Conservation (phyloP, 1,140 invertebrate species). For the Drosophila neocordata region DNA sequence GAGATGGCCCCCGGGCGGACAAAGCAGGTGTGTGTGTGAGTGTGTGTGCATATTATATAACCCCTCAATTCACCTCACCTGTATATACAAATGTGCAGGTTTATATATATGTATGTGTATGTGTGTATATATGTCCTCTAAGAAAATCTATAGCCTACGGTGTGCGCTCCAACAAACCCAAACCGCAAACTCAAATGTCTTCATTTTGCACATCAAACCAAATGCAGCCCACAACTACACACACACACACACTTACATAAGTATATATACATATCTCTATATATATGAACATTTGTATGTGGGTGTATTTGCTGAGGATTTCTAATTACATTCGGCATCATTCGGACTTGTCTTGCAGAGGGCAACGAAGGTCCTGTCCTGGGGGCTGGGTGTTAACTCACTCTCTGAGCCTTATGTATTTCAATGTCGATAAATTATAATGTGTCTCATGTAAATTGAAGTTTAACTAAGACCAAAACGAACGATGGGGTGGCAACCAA, state of each 20-base stretch:
- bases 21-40: slow-evolving; percentile 17
- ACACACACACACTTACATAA: slow-evolving; percentile 2
- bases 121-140: slow-evolving; percentile 44
- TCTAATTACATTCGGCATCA: slow-evolving; percentile 77
- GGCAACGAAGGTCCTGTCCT: slow-evolving; percentile 12
- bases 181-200: slow-evolving; percentile 77
- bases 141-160: slow-evolving; percentile 76
- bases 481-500: too few relatives aligned
- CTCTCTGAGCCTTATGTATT: slow-evolving; percentile 45
- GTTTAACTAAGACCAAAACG: slow-evolving; percentile 15
- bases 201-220: slow-evolving; percentile 77
- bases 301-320: slow-evolving; percentile 61
- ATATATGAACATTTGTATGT: slow-evolving; percentile 33
- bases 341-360: slow-evolving; percentile 51
- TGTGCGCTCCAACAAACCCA: slow-evolving; percentile 43
- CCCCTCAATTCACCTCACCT: not conserved
- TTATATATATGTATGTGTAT: slow-evolving; percentile 12
- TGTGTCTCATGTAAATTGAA: slow-evolving; percentile 24
- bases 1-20: slow-evolving; percentile 67
- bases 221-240: slow-evolving; percentile 50
- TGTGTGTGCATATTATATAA: slow-evolving; percentile 51
- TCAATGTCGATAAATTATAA: slow-evolving; percentile 62
- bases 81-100: slow-evolving; percentile 8
- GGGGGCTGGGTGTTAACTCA: not conserved
- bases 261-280: not conserved